These are phyloP conservation scores for Campoplex capitator DNA, from an alignment of 2,888 invertebrate species.

Conservation along the genomic window DNA sequence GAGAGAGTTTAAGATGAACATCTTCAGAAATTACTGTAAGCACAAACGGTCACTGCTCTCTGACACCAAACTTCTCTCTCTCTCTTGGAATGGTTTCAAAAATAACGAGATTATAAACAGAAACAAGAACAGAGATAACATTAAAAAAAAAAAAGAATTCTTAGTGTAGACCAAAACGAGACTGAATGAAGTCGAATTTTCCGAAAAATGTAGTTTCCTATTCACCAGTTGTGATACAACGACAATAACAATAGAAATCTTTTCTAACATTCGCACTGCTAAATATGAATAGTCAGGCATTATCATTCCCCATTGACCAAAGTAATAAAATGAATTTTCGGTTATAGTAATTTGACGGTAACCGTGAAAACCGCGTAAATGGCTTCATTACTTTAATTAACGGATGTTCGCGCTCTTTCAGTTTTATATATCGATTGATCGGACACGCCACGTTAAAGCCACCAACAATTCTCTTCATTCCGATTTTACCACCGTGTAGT, in stretches of 20 bases:
- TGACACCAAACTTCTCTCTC: neutral
- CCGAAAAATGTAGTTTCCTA: neutral
- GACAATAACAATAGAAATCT: neutral
- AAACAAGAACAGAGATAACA: neutral
- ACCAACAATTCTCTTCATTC: slow-evolving; percentile 29
- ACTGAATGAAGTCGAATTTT: neutral
- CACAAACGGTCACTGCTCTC: slow-evolving; percentile 45
- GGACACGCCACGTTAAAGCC: slow-evolving; percentile 7
- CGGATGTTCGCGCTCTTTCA: slow-evolving; percentile 20
- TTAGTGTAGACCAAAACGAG: neutral
- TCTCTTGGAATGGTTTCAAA: slow-evolving; percentile 13
- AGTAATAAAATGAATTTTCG: slow-evolving; percentile 17
- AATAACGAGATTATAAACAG: slow-evolving; percentile 11
- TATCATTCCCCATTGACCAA: neutral
- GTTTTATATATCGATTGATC: slow-evolving; percentile 38
- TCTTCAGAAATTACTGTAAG: slow-evolving; percentile 3
- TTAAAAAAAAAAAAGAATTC: neutral
- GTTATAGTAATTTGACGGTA: slow-evolving; percentile 28
- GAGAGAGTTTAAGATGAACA: slow-evolving; percentile 28
- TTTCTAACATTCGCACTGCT: neutral
- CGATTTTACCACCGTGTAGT: slow-evolving; percentile 33
- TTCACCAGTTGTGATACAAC: neutral
- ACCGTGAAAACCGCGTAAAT: slow-evolving; percentile 16
- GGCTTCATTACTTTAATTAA: slow-evolving; percentile 25
- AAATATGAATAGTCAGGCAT: neutral